phyloP scores from a whole-genome alignment of 2,888 invertebrate species.

The Acrobasis consociella region DNA sequence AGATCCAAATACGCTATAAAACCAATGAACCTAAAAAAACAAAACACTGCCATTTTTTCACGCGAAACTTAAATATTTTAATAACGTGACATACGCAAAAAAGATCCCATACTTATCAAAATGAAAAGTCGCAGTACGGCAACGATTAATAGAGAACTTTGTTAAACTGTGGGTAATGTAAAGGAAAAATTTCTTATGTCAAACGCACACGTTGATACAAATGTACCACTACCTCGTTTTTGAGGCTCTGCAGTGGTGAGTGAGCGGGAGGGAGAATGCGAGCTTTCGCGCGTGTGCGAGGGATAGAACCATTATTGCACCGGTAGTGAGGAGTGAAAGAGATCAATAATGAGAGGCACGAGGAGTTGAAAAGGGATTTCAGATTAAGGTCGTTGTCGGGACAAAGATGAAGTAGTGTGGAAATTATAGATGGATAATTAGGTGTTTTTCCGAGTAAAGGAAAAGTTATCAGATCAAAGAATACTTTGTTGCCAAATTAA shows the following conservation, averaged over 20 bases:
- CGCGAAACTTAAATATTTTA: conserved; percentile 35
- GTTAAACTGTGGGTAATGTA: conserved; percentile 60
- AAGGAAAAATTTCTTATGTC: conserved; percentile 69
- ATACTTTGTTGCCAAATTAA: no score
- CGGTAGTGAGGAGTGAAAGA: conserved; percentile 83
- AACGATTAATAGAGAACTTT: conserved; percentile 38
- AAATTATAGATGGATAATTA: conserved; percentile 50
- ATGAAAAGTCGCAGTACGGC: conserved; percentile 42
- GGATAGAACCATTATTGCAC: conserved; percentile 73
- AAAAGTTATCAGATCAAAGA: no score
- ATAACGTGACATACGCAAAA: conserved; percentile 36
- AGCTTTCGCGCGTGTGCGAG: conserved; percentile 43
- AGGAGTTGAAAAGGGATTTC: conserved; percentile 83
- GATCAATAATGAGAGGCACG: conserved; percentile 83
- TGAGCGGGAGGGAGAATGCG: conserved; percentile 53
- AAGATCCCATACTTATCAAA: conserved; percentile 28
- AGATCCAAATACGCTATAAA: conserved; percentile 11
- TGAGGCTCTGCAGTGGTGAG: conserved; percentile 81
- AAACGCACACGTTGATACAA: conserved; percentile 71
- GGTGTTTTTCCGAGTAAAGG: neutral
- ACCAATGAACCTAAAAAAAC: conserved; percentile 20
- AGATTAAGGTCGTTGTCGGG: conserved; percentile 82
- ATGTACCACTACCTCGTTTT: conserved; percentile 77
- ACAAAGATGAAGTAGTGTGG: conserved; percentile 68
- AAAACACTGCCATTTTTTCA: conserved; percentile 34